These are phyloP conservation scores for Momotus momota DNA, from an alignment of 2,797 vertebrate species.

Conservation along the genomic window DNA sequence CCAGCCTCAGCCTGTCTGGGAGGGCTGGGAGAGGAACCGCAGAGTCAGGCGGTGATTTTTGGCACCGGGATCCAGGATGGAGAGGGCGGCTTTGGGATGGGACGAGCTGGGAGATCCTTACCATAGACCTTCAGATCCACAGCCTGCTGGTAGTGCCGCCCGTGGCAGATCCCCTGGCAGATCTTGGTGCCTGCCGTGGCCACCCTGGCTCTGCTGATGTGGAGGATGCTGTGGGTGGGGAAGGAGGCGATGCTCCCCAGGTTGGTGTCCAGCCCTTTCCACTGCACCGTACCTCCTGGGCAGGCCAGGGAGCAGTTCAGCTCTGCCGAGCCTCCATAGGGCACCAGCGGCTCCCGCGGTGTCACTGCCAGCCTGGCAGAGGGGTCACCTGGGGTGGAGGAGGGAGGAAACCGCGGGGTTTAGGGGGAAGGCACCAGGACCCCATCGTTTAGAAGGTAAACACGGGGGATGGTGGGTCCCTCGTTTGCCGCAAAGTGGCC, in stretches of 20 bases:
- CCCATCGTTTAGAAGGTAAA: too few species aligned
- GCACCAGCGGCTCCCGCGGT: conserved; percentile 53
- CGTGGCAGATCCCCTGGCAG: conserved; percentile 69
- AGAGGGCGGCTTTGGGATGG: rapidly evolving
- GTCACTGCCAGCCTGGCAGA: conserved; percentile 24
- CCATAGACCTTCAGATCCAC: conserved; percentile 63
- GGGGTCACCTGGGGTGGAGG: not conserved
- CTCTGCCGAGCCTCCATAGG: not conserved
- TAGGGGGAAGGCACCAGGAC: not conserved
- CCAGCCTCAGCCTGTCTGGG: conserved; percentile 65
- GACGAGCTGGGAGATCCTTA: not conserved
- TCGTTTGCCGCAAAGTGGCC: rapidly evolving
- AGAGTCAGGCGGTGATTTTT: rapidly evolving
- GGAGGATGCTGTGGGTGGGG: conserved; percentile 67
- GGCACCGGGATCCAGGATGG: not conserved
- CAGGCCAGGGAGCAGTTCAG: conserved; percentile 77
- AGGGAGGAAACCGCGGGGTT: not conserved
- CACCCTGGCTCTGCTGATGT: not conserved
- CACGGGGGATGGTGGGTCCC: rapidly evolving
- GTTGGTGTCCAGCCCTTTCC: conserved; percentile 79
- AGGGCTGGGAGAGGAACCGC: conserved; percentile 64
- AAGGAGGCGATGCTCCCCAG: conserved; percentile 42
- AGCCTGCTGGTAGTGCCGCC: not conserved
- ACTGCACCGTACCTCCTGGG: not conserved
- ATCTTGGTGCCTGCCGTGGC: conserved; percentile 18